A percentile compares a stretch with the other conserved stretches of the same genome.
phyloP scores from a whole-genome alignment of 2,113 vertebrate genomes.

The Gracilinanus agilis region DNA sequence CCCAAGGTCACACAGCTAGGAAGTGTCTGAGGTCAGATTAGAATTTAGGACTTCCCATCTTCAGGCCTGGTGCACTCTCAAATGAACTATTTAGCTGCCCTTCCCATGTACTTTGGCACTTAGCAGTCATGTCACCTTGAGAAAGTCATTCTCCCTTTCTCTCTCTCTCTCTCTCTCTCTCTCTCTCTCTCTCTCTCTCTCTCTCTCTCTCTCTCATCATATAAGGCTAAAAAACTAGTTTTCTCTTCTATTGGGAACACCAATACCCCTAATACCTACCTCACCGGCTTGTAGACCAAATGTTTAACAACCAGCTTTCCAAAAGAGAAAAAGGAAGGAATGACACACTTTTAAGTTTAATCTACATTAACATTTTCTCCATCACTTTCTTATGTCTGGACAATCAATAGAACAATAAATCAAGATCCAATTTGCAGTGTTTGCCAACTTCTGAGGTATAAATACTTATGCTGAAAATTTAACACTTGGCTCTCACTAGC shows the following conservation, averaged over 20 bases:
- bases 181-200: background rate
- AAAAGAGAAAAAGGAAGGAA: background rate
- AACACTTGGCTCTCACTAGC: background rate
- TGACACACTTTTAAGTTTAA: background rate
- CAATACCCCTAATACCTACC: too few species aligned
- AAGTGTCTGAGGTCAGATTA: too few species aligned
- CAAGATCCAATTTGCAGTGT: background rate
- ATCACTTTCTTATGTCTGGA: background rate
- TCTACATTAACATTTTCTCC: background rate
- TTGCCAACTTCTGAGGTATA: background rate
- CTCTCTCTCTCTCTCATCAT: too few species aligned
- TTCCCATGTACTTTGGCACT: background rate
- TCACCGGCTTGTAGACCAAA: background rate
- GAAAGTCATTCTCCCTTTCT: background rate
- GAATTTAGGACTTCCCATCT: too few species aligned
- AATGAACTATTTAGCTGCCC: too few species aligned
- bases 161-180: too few species aligned
- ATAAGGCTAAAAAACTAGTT: too few species aligned
- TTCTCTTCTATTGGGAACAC: too few species aligned
- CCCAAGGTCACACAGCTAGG: too few species aligned
- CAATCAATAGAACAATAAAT: background rate
- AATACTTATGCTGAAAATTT: background rate
- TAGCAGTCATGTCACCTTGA: background rate
- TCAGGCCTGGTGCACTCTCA: too few species aligned
- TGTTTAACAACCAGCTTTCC: background rate